These are phyloP conservation scores for Takifugu rubripes DNA, from an alignment of 2,797 vertebrate species.

Conservation along the genomic window DNA sequence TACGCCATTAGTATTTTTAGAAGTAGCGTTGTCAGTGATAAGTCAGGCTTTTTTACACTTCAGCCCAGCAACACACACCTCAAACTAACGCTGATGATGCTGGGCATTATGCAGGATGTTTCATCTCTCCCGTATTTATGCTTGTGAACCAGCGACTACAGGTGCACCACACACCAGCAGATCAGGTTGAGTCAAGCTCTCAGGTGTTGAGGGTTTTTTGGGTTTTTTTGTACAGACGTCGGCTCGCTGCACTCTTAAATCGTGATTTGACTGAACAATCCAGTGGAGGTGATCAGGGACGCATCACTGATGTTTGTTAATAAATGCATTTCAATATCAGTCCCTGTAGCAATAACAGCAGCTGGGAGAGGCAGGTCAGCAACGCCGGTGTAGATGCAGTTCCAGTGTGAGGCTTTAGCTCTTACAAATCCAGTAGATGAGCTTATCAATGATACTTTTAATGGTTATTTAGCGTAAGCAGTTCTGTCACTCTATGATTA, in stretches of 20 bases:
- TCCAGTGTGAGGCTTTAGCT: too few relatives aligned
- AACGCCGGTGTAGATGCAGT: conserved; percentile 1
- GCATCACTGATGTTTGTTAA: neutral
- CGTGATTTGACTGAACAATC: conserved; percentile 3
- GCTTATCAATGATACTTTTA: neutral
- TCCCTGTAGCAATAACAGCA: conserved; percentile 22
- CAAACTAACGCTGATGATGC: neutral
- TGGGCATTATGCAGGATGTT: neutral
- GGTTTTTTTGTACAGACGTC: conserved; percentile 9
- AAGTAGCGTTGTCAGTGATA: too few relatives aligned
- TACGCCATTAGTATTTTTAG: too few relatives aligned
- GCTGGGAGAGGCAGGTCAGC: conserved; percentile 17
- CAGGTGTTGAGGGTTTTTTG: conserved; percentile 38
- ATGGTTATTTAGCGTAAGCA: neutral
- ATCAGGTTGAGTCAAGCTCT: conserved; percentile 53
- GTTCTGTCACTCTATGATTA: neutral
- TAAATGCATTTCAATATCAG: neutral
- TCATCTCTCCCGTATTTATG: neutral
- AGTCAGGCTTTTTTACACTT: too few relatives aligned
- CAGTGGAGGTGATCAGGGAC: neutral
- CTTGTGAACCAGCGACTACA: conserved; percentile 31
- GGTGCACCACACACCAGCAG: conserved; percentile 27
- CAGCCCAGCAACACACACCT: too few relatives aligned
- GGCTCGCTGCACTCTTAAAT: conserved; percentile 10
- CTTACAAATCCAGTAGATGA: too few relatives aligned